phyloP scores from a whole-genome alignment of 2,113 vertebrate genomes.

The Corydoras maculifer region DNA sequence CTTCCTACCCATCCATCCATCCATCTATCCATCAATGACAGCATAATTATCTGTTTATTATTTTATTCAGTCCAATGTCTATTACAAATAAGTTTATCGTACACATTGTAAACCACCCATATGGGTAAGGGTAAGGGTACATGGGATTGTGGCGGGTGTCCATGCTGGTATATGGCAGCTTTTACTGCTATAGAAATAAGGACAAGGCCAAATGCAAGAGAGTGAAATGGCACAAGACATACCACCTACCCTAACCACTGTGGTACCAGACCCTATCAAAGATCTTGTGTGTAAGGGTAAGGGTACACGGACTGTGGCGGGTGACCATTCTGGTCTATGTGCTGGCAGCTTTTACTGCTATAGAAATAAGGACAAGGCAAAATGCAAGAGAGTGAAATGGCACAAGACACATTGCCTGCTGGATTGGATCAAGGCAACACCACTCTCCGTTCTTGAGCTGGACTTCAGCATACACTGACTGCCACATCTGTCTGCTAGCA shows the following conservation, averaged over 20 bases:
- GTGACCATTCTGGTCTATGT: not conserved
- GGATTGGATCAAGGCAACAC: conserved; percentile 30
- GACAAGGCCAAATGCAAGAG: conserved; percentile 8
- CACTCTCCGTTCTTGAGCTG: conserved; percentile 9
- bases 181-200: conserved; percentile 2
- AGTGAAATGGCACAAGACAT: too few species aligned
- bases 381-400: not conserved
- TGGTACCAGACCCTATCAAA: too few species aligned
- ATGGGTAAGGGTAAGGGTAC: not conserved
- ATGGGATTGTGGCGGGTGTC: not conserved
- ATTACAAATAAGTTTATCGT: too few species aligned
- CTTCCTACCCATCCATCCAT: too few species aligned
- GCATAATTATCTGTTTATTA: too few species aligned
- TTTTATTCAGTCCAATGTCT: too few species aligned
- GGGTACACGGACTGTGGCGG: not conserved
- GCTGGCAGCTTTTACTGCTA: conserved; percentile 15
- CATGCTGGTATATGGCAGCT: conserved; percentile 20
- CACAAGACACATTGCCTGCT: conserved; percentile 7
- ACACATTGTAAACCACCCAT: too few species aligned
- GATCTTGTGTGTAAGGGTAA: conserved; percentile 20
- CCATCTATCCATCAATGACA: too few species aligned
- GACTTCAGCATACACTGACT: conserved; percentile 20
- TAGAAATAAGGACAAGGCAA: conserved; percentile 13
- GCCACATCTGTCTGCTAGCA: conserved; percentile 26
- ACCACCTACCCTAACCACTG: not conserved